Evolutionary conservation across 1,140 invertebrate species (phyloP), one percentile per base, ranked within the genome.

Genomic region (Thereuonema tuberculata): DNA sequence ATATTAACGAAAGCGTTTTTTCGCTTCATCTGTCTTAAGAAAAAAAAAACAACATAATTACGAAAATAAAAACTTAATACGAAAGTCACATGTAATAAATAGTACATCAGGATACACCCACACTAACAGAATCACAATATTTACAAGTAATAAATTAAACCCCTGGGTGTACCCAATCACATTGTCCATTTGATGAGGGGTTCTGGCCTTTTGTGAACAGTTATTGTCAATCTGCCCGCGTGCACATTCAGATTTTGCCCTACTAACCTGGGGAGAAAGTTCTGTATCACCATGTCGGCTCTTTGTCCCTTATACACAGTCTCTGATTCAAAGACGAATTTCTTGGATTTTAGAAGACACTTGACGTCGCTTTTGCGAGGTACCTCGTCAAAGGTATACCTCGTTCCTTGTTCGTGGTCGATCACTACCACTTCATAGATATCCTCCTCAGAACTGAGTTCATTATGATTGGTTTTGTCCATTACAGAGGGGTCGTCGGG

Each of bases 241-340:
- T 63, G 69, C 21, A 70, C 66, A 37, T 63, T 56, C 46, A 65
- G 67, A 29, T 65, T 64, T 27, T 65, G 43, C 43, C 66, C 68
- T 15, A 69, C 57, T 2, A 69, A 57, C n/a, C 47, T 52, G 9
- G 65, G 53, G 1, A 66, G 66, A 43, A 71, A 56, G 56, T 66
- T 58, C 50, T 72, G 69, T 24, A 71, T 68, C 17, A 72, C 63
- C 67, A 72, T 69, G 53, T 69, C 69, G 24, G 70, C 70, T 58
- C 67, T 69, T 60, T 71, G 69, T 27, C 70, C 71, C 54, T 66
- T 63, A 63, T 67, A 72, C 14, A 69, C 62, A 27, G 67, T 65
- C 28, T 69, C 64, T 3, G 69, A 65, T n/a, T 63, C 61, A 61
- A 72, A 72, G 55, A 26, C 62, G 27, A 72, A 59, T 53, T 61